phyloP scores from a whole-genome alignment of 2,888 invertebrate genomes.

The Campoletis raptor region DNA sequence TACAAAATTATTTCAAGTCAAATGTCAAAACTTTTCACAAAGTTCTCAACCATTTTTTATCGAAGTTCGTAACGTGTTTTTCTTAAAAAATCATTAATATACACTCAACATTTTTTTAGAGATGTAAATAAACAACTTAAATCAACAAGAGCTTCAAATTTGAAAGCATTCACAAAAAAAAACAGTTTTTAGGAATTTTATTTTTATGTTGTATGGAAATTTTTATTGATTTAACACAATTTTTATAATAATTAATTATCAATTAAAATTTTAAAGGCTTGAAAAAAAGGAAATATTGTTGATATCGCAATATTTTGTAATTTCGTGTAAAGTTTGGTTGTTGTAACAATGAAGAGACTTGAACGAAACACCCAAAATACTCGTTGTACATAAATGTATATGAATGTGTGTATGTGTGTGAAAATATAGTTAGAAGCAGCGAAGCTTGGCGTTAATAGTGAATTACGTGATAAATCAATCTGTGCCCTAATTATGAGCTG shows the following conservation, averaged over 20 bases:
- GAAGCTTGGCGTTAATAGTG: constrained; percentile 74
- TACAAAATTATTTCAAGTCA: background rate
- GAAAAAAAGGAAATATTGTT: background rate
- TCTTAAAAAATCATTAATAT: too few species aligned
- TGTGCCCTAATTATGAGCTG: constrained; percentile 76
- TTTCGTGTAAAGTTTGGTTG: background rate
- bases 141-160: too few species aligned
- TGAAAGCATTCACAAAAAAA: too few species aligned
- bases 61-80: too few species aligned
- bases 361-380: background rate
- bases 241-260: background rate
- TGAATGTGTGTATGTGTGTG: constrained; percentile 1
- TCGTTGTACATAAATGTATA: background rate
- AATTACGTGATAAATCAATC: constrained; percentile 80
- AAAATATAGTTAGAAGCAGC: background rate
- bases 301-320: background rate
- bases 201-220: too few species aligned
- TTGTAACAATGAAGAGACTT: background rate
- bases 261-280: background rate
- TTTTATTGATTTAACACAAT: too few species aligned
- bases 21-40: background rate
- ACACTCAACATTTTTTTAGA: too few species aligned
- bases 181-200: too few species aligned
- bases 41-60: too few species aligned
- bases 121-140: too few species aligned